These are phyloP conservation scores for Morone chrysops DNA, from an alignment of 2,113 vertebrate species.

Conservation along the genomic window DNA sequence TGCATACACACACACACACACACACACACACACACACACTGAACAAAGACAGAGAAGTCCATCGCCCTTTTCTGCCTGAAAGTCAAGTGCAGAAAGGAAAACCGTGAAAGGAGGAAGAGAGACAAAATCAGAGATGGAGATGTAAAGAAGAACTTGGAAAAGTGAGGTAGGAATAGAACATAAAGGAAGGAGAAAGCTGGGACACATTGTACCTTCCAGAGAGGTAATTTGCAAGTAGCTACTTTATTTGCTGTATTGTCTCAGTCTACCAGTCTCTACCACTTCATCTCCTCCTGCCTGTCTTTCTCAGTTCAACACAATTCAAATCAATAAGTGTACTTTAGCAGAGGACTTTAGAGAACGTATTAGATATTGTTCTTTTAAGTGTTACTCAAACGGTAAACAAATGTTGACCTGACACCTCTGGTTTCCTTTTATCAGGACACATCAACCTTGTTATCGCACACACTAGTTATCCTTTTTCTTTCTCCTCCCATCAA, in stretches of 20 bases:
- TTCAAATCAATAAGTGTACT: background rate
- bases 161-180: background rate
- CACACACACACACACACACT: conserved; percentile 7
- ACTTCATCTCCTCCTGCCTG: background rate
- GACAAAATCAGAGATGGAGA: conserved; percentile 5
- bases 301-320: background rate
- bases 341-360: background rate
- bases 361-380: background rate
- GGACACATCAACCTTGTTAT: conserved; percentile 2
- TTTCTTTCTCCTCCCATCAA: background rate
- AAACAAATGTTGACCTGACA: background rate
- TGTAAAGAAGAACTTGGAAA: background rate
- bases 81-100: conserved; percentile 50
- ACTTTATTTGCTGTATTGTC: background rate
- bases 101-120: background rate
- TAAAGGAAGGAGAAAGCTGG: background rate
- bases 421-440: conserved; percentile 12
- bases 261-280: too few relatives aligned
- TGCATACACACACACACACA: conserved; percentile 32
- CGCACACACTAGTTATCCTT: background rate
- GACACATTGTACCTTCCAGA: background rate
- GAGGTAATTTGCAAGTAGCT: background rate
- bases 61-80: conserved; percentile 16
- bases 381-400: background rate
- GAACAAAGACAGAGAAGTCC: conserved; percentile 29